A percentile compares a stretch with the other conserved stretches of the same genome.
Evolutionary conservation across 1,140 invertebrate genomes (phyloP).

Genomic region (Telenomus remus): DNA sequence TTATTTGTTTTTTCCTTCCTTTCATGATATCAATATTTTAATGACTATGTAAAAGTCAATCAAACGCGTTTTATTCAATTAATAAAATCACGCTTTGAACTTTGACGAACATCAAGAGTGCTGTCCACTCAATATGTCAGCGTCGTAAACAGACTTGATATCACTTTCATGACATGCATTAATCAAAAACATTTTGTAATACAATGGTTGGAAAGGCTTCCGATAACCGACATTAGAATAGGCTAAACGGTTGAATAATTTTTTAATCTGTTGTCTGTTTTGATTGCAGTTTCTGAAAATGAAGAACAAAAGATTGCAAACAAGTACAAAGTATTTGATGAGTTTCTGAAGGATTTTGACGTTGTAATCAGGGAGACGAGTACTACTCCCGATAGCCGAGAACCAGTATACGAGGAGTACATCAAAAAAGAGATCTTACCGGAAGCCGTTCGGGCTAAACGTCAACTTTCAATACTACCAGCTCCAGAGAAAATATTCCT

Average conservation of each 20-base stretch:
- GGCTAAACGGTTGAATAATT: not conserved
- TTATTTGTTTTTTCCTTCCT: no score
- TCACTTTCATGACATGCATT: not conserved
- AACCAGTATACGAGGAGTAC: conserved; percentile 45
- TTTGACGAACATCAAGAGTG: not conserved
- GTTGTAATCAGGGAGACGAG: conserved; percentile 54
- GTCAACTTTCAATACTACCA: conserved; percentile 29
- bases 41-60: not conserved
- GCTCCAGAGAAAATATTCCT: conserved; percentile 54
- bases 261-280: no score
- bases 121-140: not conserved
- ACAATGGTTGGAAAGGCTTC: not conserved
- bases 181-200: not conserved
- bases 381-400: conserved; percentile 28
- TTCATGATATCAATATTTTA: not conserved
- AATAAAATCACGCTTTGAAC: not conserved
- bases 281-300: conserved; percentile 35
- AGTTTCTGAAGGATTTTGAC: conserved; percentile 70
- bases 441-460: conserved; percentile 29
- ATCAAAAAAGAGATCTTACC: conserved; percentile 27
- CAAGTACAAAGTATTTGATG: conserved; percentile 68
- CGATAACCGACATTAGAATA: not conserved
- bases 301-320: conserved; percentile 47
- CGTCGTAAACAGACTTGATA: conserved; percentile 1
- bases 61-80: no score